Conservation (phyloP, 53 echinoderm and acorn worm species). For the Crossaster papposus region DNA sequence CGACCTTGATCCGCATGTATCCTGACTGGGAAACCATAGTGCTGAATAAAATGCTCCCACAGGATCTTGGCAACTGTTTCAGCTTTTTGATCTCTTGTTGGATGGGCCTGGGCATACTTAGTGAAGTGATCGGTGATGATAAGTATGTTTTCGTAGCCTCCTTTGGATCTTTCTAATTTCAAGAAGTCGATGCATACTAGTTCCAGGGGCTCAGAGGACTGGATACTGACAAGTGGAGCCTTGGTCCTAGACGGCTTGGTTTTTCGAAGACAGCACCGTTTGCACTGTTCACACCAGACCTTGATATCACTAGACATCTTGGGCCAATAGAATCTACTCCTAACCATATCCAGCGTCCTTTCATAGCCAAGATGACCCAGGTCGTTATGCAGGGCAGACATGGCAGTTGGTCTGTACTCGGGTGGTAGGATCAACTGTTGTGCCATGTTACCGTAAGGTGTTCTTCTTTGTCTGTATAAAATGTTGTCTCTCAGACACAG, state of each 20-base stretch:
- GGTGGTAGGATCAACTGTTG: conserved; percentile 25
- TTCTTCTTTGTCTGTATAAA: conserved; percentile 15
- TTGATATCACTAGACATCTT: conserved; percentile 44
- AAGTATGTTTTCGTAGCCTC: conserved; percentile 48
- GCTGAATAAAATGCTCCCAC: conserved; percentile 66
- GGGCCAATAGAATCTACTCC: conserved; percentile 57
- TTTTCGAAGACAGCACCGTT: conserved; percentile 57
- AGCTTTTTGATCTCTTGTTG: conserved; percentile 65
- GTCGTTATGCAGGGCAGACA: conserved; percentile 52
- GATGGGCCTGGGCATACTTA: conserved; percentile 54
- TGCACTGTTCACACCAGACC: conserved; percentile 51
- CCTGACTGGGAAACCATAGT: conserved; percentile 62
- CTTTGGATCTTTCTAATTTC: conserved; percentile 54
- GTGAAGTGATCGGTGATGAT: conserved; percentile 74
- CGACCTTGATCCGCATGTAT: conserved; percentile 73
- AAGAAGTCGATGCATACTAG: conserved; percentile 58
- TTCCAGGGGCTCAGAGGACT: conserved; percentile 52
- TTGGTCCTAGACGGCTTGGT: conserved; percentile 34
- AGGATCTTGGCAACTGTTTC: conserved; percentile 58
- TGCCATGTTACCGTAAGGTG: background rate
- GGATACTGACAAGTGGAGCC: conserved; percentile 45
- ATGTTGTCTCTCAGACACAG: conserved; percentile 15
- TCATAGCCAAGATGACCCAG: conserved; percentile 51
- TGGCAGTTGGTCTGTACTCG: conserved; percentile 24
- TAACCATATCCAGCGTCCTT: conserved; percentile 44